phyloP scores from a whole-genome alignment of 1,140 invertebrate species.

The Ceratina calcarata region DNA sequence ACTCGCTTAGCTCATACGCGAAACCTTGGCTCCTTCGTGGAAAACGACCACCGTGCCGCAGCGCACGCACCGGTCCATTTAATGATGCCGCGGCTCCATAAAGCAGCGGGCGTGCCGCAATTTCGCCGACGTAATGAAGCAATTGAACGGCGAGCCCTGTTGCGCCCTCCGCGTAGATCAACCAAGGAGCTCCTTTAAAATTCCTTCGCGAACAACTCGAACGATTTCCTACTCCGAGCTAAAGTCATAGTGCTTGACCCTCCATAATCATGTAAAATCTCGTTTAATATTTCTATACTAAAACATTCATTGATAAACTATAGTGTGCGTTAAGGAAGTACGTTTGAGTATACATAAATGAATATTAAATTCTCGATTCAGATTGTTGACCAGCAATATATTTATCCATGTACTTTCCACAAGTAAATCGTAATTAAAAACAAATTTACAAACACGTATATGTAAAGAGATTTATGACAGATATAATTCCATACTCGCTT shows the following conservation, averaged over 20 bases:
- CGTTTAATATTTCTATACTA: no score
- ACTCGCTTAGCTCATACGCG: slow-evolving; percentile 35
- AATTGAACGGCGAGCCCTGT: slow-evolving; percentile 44
- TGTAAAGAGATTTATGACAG: no score
- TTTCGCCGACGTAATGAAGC: slow-evolving; percentile 73
- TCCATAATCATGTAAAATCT: no score
- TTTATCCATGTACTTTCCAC: no score
- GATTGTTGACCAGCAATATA: no score
- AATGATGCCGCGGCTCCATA: slow-evolving; percentile 66
- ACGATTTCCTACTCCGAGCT: neutral
- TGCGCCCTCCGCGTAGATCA: neutral
- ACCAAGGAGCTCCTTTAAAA: slow-evolving; percentile 3
- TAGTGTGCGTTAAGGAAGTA: no score
- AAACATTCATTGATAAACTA: no score
- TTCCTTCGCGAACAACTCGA: slow-evolving; percentile 1
- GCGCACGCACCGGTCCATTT: slow-evolving; percentile 31
- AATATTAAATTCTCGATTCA: no score
- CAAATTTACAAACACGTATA: no score
- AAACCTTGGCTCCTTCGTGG: slow-evolving; percentile 37
- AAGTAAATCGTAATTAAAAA: no score
- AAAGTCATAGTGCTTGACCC: neutral
- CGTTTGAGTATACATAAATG: no score
- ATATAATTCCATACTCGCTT: no score
- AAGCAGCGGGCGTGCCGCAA: slow-evolving; percentile 72
- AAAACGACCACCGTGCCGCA: neutral